Base-by-base conservation (phyloP, 2,113 vertebrate genomes). In the Crypturellus undulatus region DNA sequence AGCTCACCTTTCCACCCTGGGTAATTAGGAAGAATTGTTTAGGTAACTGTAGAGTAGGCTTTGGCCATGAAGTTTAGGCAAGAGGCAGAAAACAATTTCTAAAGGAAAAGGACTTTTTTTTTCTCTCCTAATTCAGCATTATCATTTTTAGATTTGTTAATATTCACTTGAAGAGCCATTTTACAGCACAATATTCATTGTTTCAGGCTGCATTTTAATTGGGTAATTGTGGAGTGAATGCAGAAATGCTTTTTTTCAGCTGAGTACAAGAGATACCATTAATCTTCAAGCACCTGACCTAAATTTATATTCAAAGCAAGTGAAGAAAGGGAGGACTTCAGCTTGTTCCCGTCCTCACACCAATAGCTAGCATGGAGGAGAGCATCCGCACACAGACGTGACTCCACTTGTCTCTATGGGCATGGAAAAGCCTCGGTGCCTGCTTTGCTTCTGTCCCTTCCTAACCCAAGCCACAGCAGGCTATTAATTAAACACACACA, bases 231-330 rank as follows among this genome's bases (percentile, higher is more conserved):
- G 83, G 86, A 70, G 26, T 34, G 72, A 95, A 62, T 42, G 42
- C 51, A 54, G 90, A 78, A 95, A 93, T 92, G 77, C 60, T 95
- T 83, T 86, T 83, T 86, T 87, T 89, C 79, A 86, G 73, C 69
- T 75, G 86, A 94, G 86, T 89, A 84, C 47, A 88, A 73, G 42
- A 88, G 60, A 69, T 78, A 70, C n/a, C 62, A 75, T 86, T 86
- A 71, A 92, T 69, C 80, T 72, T 92, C 86, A 51, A 91, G 36
- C 47, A 79, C 91, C 65, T 65, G 80, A 59, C 62, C 89, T 84
- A 76, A 76, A 90, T 81, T 90, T 45, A 56, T 3, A 12, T 56
- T 42, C n/a, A 24, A 84, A 83, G 32, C 77, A 92, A 91, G 51
- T 75, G 64, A 72, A 84, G 56, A 42, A 92, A 79, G 32, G 32